phyloP scores from a whole-genome alignment of 2,113 vertebrate species.

The Sinosuthora webbiana region DNA sequence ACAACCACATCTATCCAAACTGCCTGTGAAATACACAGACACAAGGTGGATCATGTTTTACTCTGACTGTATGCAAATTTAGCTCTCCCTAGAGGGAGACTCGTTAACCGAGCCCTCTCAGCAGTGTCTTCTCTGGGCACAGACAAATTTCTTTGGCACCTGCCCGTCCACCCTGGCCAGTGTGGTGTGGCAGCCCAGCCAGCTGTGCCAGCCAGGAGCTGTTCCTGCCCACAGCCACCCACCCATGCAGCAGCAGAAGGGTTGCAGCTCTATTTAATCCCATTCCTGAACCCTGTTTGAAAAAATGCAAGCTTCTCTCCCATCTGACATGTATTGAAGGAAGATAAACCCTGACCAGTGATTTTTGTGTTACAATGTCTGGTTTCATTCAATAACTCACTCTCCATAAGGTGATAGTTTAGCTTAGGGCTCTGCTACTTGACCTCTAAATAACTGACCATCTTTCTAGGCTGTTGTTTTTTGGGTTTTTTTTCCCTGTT shows the following conservation, averaged over 20 bases:
- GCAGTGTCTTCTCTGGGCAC: neutral
- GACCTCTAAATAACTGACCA: conserved; percentile 89
- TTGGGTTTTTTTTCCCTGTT: neutral
- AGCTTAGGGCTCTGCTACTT: conserved; percentile 76
- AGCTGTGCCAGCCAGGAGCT: neutral
- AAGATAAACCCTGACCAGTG: conserved; percentile 41
- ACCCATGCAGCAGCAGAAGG: conserved; percentile 87
- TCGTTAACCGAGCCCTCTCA: fast-evolving
- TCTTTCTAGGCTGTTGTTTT: conserved; percentile 74
- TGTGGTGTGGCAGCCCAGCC: neutral
- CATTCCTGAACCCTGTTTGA: conserved; percentile 45
- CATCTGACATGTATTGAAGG: conserved; percentile 69
- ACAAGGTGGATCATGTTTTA: neutral
- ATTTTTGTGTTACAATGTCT: conserved; percentile 25
- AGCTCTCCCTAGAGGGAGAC: neutral
- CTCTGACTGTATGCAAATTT: neutral
- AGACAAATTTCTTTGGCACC: neutral
- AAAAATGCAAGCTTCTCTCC: conserved; percentile 71
- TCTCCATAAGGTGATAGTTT: conserved; percentile 48
- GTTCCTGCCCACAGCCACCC: neutral
- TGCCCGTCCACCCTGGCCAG: fast-evolving
- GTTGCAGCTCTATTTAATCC: conserved; percentile 71
- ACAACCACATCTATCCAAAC: neutral
- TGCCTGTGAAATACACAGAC: neutral
- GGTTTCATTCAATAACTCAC: neutral